phyloP scores from a whole-genome alignment of 2,888 invertebrate species.

The Spodoptera exigua region DNA sequence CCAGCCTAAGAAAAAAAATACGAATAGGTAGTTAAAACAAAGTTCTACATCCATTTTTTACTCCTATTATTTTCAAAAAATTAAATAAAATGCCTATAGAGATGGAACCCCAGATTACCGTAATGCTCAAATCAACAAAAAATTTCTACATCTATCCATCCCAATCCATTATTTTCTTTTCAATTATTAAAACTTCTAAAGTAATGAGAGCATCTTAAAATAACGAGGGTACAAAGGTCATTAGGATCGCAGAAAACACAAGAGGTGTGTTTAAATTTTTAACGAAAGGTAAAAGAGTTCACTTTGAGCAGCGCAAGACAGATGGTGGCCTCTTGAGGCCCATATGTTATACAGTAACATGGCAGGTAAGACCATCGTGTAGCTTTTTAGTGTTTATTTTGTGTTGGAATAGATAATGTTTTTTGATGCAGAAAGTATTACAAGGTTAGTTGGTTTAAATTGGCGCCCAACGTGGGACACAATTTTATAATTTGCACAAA shows the following conservation, averaged over 20 bases:
- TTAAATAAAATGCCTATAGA: too few species aligned
- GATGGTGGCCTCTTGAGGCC: conserved; percentile 12
- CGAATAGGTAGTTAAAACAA: neutral
- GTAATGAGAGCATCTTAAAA: neutral
- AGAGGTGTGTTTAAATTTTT: conserved; percentile 17
- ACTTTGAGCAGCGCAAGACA: conserved; percentile 2
- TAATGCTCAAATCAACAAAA: too few species aligned
- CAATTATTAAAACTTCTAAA: neutral
- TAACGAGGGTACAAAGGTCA: neutral
- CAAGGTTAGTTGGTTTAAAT: neutral
- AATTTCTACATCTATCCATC: too few species aligned
- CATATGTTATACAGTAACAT: conserved; percentile 1
- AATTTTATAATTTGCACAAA: too few species aligned
- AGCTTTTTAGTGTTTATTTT: neutral
- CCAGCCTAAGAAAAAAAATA: conserved; percentile 89
- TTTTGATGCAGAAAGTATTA: neutral
- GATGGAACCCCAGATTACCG: too few species aligned
- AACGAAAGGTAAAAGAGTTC: conserved; percentile 2
- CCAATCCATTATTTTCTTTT: too few species aligned
- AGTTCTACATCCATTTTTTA: too few species aligned
- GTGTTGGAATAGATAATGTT: neutral
- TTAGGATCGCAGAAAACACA: conserved; percentile 8
- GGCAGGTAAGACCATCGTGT: neutral
- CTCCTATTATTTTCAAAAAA: too few species aligned
- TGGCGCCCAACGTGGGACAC: conserved; percentile 16